A percentile compares a stretch with the other conserved stretches of the same genome.
Conservation (phyloP, 2,113 vertebrate genomes). For the Dromas ardeola region DNA sequence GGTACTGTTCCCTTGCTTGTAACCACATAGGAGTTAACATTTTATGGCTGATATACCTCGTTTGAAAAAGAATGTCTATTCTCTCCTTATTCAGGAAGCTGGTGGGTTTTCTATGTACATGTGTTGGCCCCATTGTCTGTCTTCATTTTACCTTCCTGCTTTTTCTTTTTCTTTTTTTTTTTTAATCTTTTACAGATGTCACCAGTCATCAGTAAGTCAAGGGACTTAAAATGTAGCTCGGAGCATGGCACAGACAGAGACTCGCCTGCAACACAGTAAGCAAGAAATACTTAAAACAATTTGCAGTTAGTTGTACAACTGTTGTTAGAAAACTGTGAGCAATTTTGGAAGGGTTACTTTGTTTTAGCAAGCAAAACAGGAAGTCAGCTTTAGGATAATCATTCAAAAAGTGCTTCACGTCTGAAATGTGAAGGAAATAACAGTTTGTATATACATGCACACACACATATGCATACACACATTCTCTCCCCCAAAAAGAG, state of each 20-base stretch:
- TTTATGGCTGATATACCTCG: constrained; percentile 56
- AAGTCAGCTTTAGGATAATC: background rate
- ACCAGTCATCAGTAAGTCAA: constrained; percentile 77
- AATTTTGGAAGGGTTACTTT: background rate
- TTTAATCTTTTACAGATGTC: constrained; percentile 77
- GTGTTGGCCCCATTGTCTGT: constrained; percentile 42
- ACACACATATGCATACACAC: no score
- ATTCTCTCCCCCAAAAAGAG: background rate
- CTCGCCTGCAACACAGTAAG: constrained; percentile 77
- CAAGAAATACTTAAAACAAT: constrained; percentile 5
- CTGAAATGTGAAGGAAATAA: background rate
- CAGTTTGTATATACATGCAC: background rate
- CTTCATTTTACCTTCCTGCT: constrained; percentile 32
- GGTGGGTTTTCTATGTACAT: constrained; percentile 63
- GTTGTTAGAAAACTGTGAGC: background rate
- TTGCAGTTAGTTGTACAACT: background rate
- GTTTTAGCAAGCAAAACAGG: background rate
- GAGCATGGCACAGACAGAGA: constrained; percentile 79
- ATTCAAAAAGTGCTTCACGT: background rate
- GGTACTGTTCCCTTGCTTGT: constrained; percentile 62
- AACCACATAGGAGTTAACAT: constrained; percentile 63
- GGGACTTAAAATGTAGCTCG: constrained; percentile 78
- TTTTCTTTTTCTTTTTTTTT: background rate
- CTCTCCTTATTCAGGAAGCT: constrained; percentile 68
- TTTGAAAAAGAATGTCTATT: constrained; percentile 59